Conservation (phyloP, 2,797 vertebrate genomes). For the Liasis olivaceus region DNA sequence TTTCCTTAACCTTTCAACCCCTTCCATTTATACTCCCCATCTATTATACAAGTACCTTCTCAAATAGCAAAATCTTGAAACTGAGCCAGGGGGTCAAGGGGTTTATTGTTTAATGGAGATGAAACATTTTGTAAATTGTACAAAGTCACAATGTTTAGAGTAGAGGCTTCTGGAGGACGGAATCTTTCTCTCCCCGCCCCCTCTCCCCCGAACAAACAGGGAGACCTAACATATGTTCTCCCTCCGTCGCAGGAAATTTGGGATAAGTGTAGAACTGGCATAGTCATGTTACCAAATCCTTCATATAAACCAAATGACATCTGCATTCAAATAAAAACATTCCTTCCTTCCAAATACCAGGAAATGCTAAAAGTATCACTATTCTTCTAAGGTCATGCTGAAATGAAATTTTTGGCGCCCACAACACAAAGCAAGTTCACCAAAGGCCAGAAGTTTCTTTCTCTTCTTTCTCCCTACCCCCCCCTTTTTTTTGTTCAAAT, state of each 20-base stretch:
- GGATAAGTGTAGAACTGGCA: slow-evolving; percentile 83
- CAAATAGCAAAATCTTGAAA: slow-evolving; percentile 77
- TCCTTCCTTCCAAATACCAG: slow-evolving; percentile 80
- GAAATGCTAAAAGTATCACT: slow-evolving; percentile 80
- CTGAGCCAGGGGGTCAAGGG: slow-evolving; percentile 76
- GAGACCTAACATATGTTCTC: slow-evolving; percentile 81
- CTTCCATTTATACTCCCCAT: slow-evolving; percentile 78
- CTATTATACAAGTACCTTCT: slow-evolving; percentile 77
- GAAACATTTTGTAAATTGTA: slow-evolving; percentile 86
- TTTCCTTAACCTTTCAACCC: slow-evolving; percentile 81
- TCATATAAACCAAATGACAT: slow-evolving; percentile 84
- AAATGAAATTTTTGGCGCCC: slow-evolving; percentile 78
- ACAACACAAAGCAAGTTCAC: slow-evolving; percentile 72
- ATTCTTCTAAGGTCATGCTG: slow-evolving; percentile 80
- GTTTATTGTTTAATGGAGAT: slow-evolving; percentile 86
- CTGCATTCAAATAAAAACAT: slow-evolving; percentile 83
- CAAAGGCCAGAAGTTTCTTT: slow-evolving; percentile 65
- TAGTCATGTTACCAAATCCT: slow-evolving; percentile 81
- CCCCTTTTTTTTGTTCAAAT: slow-evolving; percentile 61
- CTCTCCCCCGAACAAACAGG: slow-evolving; percentile 75
- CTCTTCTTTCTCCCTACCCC: not conserved
- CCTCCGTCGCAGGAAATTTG: slow-evolving; percentile 80
- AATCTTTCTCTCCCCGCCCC: slow-evolving; percentile 61
- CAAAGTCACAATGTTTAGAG: slow-evolving; percentile 84
- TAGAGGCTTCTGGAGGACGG: slow-evolving; percentile 81